Evolutionary conservation across 2,888 invertebrate genomes (phyloP).

Genomic region (Eupithecia insigniata): DNA sequence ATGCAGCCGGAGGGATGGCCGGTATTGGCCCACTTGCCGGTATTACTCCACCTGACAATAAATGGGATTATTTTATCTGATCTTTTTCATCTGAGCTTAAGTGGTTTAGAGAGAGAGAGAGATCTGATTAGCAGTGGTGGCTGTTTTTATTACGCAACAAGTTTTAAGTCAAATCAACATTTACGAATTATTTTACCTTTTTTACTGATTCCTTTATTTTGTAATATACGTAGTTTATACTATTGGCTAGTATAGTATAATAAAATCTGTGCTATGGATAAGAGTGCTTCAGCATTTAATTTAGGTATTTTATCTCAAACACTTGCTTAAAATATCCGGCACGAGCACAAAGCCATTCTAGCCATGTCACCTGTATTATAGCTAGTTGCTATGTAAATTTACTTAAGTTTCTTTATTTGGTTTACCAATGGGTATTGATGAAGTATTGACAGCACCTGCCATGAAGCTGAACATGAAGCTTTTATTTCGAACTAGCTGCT

Average conservation of each 20-base stretch:
- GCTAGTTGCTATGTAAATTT: no score
- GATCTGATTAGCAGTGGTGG: not conserved
- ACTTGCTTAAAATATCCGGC: not conserved
- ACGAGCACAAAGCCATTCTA: not conserved
- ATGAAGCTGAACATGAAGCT: no score
- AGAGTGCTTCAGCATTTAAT: not conserved
- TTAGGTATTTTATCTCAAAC: not conserved
- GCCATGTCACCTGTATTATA: not conserved
- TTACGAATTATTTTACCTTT: not conserved
- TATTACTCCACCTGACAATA: conserved; percentile 29
- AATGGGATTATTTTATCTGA: not conserved
- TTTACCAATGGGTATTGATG: no score
- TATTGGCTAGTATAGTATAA: no score
- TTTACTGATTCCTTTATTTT: no score
- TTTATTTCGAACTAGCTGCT: not conserved
- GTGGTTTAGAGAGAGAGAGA: no score
- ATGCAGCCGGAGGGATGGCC: conserved; percentile 17
- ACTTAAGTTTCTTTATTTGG: no score
- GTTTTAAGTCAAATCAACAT: not conserved
- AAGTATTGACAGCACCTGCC: no score
- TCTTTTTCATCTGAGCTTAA: not conserved
- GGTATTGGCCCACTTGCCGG: conserved; percentile 33
- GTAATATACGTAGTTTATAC: no score
- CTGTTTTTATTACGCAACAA: not conserved
- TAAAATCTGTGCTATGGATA: no score